Evolutionary conservation across 2,888 invertebrate genomes (phyloP).

Genomic region (Polyommatus icarus): DNA sequence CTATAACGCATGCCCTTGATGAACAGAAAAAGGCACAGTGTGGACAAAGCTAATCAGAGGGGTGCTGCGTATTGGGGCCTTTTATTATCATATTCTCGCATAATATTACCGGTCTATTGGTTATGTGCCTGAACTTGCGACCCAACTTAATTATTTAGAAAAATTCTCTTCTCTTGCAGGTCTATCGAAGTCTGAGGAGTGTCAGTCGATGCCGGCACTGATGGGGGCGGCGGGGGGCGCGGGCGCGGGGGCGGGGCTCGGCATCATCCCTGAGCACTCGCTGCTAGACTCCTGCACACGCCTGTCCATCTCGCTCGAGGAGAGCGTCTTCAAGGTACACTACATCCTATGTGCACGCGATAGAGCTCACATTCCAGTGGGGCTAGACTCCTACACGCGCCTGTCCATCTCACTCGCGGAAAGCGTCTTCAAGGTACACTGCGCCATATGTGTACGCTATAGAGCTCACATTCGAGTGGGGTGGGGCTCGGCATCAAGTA

Average conservation of each 20-base stretch:
- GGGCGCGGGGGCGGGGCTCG: constrained; percentile 81
- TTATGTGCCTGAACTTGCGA: no score
- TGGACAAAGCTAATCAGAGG: no score
- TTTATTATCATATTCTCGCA: no score
- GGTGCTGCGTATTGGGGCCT: no score
- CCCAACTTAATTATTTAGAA: no score
- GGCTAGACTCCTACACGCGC: constrained; percentile 90
- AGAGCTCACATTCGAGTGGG: not conserved
- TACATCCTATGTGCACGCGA: not conserved
- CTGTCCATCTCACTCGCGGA: constrained; percentile 93
- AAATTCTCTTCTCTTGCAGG: constrained; percentile 72
- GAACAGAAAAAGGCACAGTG: no score
- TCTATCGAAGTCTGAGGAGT: constrained; percentile 92
- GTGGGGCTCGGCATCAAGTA: not conserved
- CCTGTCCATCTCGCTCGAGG: constrained; percentile 93
- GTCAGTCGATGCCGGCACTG: constrained; percentile 92
- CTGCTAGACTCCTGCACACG: constrained; percentile 92
- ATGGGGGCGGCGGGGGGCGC: constrained; percentile 83
- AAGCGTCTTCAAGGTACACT: constrained; percentile 71
- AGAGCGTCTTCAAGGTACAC: constrained; percentile 74
- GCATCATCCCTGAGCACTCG: constrained; percentile 92
- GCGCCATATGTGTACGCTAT: not conserved
- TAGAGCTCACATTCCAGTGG: not conserved
- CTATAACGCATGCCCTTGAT: no score
- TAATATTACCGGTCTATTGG: no score